phyloP scores from a whole-genome alignment of 2,113 vertebrate species.

The Coptodon rendalli region DNA sequence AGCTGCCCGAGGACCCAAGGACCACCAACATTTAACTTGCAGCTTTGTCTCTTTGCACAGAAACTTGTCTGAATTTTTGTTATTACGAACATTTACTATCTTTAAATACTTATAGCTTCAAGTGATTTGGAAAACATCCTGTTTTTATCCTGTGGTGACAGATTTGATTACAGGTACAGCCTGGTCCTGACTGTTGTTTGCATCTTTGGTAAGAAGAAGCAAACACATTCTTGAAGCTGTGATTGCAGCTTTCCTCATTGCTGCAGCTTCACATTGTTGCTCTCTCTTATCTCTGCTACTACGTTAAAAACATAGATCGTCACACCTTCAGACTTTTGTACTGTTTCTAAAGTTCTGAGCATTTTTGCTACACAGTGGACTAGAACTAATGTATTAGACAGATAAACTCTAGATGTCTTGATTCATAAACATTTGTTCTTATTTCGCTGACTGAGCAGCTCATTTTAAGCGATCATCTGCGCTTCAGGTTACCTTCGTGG shows the following conservation, averaged over 20 bases:
- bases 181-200: background rate
- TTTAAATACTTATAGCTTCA: background rate
- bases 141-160: background rate
- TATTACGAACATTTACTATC: background rate
- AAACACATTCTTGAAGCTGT: background rate
- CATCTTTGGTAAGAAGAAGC: background rate
- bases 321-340: background rate
- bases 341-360: background rate
- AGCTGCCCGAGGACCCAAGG: background rate
- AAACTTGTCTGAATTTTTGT: background rate
- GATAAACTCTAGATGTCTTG: background rate
- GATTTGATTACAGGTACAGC: background rate
- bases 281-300: background rate
- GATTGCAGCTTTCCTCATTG: background rate
- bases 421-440: background rate
- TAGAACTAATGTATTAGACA: background rate
- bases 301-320: background rate
- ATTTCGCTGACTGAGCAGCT: background rate
- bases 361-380: background rate
- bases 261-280: background rate
- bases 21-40: background rate
- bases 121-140: background rate
- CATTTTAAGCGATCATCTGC: background rate
- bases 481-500: background rate
- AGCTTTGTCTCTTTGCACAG: background rate